Percentiles rank a stretch among this genome's conserved stretches.
Conservation (phyloP, 2,888 invertebrate species). For the Agriopis aurantiaria region DNA sequence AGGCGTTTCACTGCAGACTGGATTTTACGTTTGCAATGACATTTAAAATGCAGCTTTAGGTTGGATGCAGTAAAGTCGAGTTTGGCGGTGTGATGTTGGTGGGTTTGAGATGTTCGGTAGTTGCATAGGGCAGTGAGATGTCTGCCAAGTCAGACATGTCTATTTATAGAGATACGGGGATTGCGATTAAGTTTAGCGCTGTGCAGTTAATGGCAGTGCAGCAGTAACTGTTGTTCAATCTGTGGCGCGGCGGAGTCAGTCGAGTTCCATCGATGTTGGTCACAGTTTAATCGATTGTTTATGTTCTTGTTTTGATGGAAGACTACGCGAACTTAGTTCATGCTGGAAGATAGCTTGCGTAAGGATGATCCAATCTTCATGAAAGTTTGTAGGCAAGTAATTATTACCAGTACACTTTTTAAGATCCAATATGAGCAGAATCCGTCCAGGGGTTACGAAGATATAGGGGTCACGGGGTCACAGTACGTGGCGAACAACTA, state of each 20-base stretch:
- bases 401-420: too few species aligned
- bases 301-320: constrained; percentile 49
- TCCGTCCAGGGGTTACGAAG: too few species aligned
- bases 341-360: too few species aligned
- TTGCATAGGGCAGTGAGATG: constrained; percentile 55
- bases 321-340: neutral
- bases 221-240: constrained; percentile 2
- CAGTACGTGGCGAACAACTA: too few species aligned
- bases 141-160: constrained; percentile 78
- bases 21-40: constrained; percentile 32
- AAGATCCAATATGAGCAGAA: too few species aligned
- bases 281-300: constrained; percentile 62
- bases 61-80: constrained; percentile 46
- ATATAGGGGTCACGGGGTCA: too few species aligned
- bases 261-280: constrained; percentile 53
- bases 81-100: constrained; percentile 39
- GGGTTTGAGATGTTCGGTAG: constrained; percentile 52
- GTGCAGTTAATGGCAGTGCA: constrained; percentile 60
- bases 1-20: constrained; percentile 39
- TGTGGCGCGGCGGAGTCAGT: constrained; percentile 50
- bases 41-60: constrained; percentile 52
- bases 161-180: constrained; percentile 76
- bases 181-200: constrained; percentile 69
- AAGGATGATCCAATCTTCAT: too few species aligned
- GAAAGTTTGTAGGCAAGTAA: too few species aligned